phyloP scores from a whole-genome alignment of 1,140 invertebrate species.

The Lordiphosa stackelbergi region DNA sequence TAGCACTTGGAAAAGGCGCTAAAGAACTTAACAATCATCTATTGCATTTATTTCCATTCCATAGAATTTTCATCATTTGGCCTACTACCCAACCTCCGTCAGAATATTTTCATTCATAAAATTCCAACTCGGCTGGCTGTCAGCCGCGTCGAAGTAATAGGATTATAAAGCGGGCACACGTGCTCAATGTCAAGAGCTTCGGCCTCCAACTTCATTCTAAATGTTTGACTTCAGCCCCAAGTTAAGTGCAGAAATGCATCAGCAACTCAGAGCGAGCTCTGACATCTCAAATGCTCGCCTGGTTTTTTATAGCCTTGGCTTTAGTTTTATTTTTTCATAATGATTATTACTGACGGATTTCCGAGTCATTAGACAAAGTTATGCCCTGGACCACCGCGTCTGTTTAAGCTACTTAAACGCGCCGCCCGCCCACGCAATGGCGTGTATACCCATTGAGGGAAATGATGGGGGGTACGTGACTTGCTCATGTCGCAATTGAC shows the following conservation, averaged over 20 bases:
- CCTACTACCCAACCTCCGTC: constrained; percentile 11
- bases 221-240: constrained; percentile 8
- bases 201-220: constrained; percentile 1
- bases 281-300: constrained; percentile 62
- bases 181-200: constrained; percentile 55
- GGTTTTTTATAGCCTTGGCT: constrained; percentile 66
- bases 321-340: constrained; percentile 21
- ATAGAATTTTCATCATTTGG: not conserved
- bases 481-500: constrained; percentile 70
- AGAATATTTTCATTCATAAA: constrained; percentile 60
- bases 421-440: constrained; percentile 31
- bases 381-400: constrained; percentile 69
- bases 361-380: constrained; percentile 77
- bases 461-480: constrained; percentile 23
- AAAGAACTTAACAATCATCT: too few species aligned
- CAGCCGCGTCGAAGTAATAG: constrained; percentile 48
- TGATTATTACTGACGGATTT: constrained; percentile 76
- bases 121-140: constrained; percentile 37
- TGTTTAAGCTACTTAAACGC: constrained; percentile 76
- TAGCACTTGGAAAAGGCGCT: too few species aligned
- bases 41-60: constrained; percentile 6
- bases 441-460: constrained; percentile 1
- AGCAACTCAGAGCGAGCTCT: constrained; percentile 29
- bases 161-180: constrained; percentile 64
- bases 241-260: constrained; percentile 53